These are phyloP conservation scores for Trachelus troglodyta DNA, from an alignment of 2,888 invertebrate genomes.

Conservation along the genomic window DNA sequence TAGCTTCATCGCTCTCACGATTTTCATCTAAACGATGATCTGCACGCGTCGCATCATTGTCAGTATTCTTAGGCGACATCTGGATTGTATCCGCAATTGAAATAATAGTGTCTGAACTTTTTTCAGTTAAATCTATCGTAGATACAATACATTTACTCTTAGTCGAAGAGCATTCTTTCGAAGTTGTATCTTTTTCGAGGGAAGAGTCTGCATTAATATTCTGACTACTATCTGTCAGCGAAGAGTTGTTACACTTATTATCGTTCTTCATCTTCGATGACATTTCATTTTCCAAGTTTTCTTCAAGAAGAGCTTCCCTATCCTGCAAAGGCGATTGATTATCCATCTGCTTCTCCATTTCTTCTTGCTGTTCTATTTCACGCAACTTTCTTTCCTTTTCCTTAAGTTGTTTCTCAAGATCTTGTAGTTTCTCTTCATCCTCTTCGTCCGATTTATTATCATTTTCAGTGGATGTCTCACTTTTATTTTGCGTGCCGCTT, in stretches of 20 bases:
- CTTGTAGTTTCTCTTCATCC: slow-evolving; percentile 27
- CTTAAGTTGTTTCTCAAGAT: slow-evolving; percentile 59
- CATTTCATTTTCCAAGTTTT: slow-evolving; percentile 23
- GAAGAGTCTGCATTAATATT: neutral
- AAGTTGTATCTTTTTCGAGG: slow-evolving; percentile 18
- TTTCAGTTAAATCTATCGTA: slow-evolving; percentile 34
- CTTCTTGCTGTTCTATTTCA: slow-evolving; percentile 56
- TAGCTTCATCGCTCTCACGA: neutral
- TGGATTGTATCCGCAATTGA: slow-evolving; percentile 28
- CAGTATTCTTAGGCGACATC: slow-evolving; percentile 33
- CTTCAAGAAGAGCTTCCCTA: slow-evolving; percentile 26
- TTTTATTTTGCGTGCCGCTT: slow-evolving; percentile 5
- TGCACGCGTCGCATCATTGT: slow-evolving; percentile 14
- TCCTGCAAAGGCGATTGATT: slow-evolving; percentile 5
- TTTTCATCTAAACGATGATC: neutral
- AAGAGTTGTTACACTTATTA: neutral
- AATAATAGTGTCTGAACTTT: slow-evolving; percentile 31
- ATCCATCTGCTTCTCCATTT: slow-evolving; percentile 13
- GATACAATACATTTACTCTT: slow-evolving; percentile 18
- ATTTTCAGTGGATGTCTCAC: slow-evolving; percentile 7
- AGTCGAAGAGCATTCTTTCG: slow-evolving; percentile 13
- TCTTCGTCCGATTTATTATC: slow-evolving; percentile 54
- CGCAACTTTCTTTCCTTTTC: slow-evolving; percentile 18
- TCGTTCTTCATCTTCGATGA: slow-evolving; percentile 11
- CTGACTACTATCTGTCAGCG: too few relatives aligned